Evolutionary conservation across 2,113 vertebrate species (phyloP), one percentile per base, ranked within the genome.

Genomic region (Seriola quinqueradiata): DNA sequence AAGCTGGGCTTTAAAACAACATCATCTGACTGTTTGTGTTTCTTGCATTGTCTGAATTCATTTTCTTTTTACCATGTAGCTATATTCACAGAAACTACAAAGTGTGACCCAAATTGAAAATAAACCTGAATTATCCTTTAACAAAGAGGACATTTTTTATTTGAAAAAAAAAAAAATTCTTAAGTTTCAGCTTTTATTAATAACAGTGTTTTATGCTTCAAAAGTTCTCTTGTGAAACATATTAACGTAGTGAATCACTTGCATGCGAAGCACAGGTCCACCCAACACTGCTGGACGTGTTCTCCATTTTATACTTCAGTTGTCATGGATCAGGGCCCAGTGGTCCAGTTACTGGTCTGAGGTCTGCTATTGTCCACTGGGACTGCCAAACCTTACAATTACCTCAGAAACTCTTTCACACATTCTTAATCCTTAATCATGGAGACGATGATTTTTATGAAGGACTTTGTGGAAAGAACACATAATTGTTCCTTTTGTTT

Each of bases 381-480:
- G n/a, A 44, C 71, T 85, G 86, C 77, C 78, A 84, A 87, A 32
- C 21, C 57, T 68, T 74, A 66, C 71, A 69, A 66, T 83, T 52
- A 71, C 67, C 54, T 78, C 63, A 52, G 12, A 28, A 61, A 78
- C 66, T 70, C 70, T 77, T 81, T 71, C 50, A 80, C 69, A 81
- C 84, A 50, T 14, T 72, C 38, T 40, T 70, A n/a, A 38, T 50
- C 21, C 17, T 82, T 54, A 40, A 76, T 60, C 54, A 40, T 32
- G 19, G 42, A 66, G 77, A 72, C 10, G 16, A 28, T 81, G 60
- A 75, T 59, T 64, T 70, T 77, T 66, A 77, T 3, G 5, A 69
- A 50, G 38, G 54, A 57, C 4, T 48, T 70, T 70, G 61, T 81
- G 84, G 81, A 82, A 84, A 89, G 74, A 86, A 82, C 78, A 69